A percentile compares a stretch with the other conserved stretches of the same genome.
These are phyloP conservation scores for Myanophis thanlyinensis DNA, from an alignment of 2,113 vertebrate species.

Conservation along the genomic window DNA sequence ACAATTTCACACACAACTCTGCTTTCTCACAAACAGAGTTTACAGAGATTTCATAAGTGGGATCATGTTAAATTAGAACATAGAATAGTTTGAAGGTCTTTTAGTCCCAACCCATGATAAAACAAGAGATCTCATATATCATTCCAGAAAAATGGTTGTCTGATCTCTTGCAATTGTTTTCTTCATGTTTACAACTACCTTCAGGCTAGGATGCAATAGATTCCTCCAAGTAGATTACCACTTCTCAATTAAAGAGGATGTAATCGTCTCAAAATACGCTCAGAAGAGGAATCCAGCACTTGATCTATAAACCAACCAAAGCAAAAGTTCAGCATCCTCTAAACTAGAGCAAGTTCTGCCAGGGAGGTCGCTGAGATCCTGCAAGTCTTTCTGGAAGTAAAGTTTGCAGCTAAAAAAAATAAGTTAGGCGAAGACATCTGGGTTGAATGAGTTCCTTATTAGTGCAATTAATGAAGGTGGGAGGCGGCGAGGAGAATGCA, in stretches of 20 bases:
- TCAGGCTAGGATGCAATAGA: background rate
- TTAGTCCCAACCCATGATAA: background rate
- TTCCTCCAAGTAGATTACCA: background rate
- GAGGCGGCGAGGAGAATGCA: too few relatives aligned
- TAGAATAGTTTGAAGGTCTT: background rate
- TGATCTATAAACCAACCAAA: background rate
- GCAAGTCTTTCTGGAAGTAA: background rate
- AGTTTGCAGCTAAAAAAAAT: background rate
- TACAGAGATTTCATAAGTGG: background rate
- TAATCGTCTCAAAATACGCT: background rate
- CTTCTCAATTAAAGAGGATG: background rate
- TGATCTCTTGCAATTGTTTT: background rate
- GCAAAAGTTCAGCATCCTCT: background rate
- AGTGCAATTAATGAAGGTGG: background rate
- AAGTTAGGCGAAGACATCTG: background rate
- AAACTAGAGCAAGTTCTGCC: too few relatives aligned
- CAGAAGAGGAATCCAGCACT: background rate
- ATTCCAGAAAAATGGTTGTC: background rate
- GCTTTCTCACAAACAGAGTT: background rate
- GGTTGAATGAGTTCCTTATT: background rate
- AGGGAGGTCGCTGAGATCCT: background rate
- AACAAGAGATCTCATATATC: background rate
- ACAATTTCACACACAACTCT: background rate
- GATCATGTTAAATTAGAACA: background rate
- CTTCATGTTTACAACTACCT: background rate